Percentiles rank a stretch among this genome's conserved stretches.
phyloP scores from a whole-genome alignment of 1,140 invertebrate species.

The Pectinophora gossypiella region DNA sequence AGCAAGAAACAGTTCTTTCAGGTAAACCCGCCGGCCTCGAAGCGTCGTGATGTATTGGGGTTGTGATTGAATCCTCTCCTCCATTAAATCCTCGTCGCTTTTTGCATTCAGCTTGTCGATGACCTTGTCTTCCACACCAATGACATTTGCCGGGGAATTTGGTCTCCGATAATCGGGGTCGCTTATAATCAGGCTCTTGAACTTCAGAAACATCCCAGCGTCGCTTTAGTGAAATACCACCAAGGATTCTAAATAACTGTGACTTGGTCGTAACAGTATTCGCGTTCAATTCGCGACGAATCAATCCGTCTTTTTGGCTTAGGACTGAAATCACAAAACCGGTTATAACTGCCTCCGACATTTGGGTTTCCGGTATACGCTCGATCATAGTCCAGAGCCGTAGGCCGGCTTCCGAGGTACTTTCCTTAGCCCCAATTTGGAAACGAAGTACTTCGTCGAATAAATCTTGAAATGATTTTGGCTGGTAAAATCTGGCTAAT shows the following conservation, averaged over 20 bases:
- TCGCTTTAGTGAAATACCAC: constrained; percentile 25
- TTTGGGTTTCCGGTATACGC: constrained; percentile 17
- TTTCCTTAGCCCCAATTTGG: constrained; percentile 26
- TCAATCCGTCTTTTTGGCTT: constrained; percentile 18
- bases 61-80: constrained; percentile 5
- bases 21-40: constrained; percentile 7
- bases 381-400: constrained; percentile 27
- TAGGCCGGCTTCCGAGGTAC: constrained; percentile 19
- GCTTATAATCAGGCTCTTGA: constrained; percentile 14
- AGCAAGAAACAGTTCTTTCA: constrained; percentile 13
- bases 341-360: constrained; percentile 25
- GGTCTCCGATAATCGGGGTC: constrained; percentile 10
- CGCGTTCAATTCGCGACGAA: constrained; percentile 21
- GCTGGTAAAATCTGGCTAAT: constrained; percentile 28
- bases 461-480: constrained; percentile 28
- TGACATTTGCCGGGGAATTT: constrained; percentile 20
- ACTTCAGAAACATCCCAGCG: constrained; percentile 13
- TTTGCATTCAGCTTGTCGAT: constrained; percentile 14
- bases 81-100: constrained; percentile 15
- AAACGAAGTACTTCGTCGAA: constrained; percentile 31
- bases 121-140: constrained; percentile 14
- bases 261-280: constrained; percentile 11
- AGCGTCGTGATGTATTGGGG: constrained; percentile 9
- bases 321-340: constrained; percentile 28
- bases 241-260: constrained; percentile 26